Percentiles rank a stretch among this genome's conserved stretches.
Conservation (phyloP, 2,888 invertebrate genomes). For the Petrophora chlorosata region DNA sequence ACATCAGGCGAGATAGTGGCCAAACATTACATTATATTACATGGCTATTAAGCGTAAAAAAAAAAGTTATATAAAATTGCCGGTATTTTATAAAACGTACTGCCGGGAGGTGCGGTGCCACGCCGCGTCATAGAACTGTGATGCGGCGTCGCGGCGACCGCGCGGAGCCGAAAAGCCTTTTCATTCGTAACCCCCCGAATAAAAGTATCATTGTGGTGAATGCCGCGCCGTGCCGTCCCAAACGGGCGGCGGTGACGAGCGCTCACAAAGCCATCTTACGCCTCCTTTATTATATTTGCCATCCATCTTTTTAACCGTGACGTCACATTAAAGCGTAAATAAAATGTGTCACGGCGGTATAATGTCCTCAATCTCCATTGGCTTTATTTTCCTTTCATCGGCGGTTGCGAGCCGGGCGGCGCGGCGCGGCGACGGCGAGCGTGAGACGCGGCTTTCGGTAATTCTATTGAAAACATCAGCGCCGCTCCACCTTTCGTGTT, state of each 20-base stretch:
- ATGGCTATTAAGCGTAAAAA: no score
- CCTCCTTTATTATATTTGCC: conserved; percentile 56
- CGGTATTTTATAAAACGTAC: no score
- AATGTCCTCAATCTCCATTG: conserved; percentile 43
- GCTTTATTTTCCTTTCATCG: conserved; percentile 28
- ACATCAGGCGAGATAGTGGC: no score
- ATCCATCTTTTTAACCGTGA: conserved; percentile 58
- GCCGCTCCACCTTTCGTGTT: background rate
- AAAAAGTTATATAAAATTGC: no score
- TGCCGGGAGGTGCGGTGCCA: no score
- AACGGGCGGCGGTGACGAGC: conserved; percentile 11
- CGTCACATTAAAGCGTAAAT: conserved; percentile 59
- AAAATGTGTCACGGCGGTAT: conserved; percentile 52
- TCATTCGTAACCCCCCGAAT: conserved; percentile 36
- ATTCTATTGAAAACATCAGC: conserved; percentile 20
- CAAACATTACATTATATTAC: no score
- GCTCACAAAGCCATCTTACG: conserved; percentile 51
- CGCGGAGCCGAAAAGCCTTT: conserved; percentile 39
- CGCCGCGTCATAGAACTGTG: no score
- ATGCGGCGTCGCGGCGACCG: conserved; percentile 5
- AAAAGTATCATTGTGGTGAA: conserved; percentile 44
- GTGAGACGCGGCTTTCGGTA: conserved; percentile 25
- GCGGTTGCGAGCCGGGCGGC: conserved; percentile 4
- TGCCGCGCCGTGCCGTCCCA: no score
- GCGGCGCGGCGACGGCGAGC: conserved; percentile 16